A percentile compares a stretch with the other conserved stretches of the same genome.
Conservation (phyloP, 2,113 vertebrate species). For the Microcebus ravelobensis region DNA sequence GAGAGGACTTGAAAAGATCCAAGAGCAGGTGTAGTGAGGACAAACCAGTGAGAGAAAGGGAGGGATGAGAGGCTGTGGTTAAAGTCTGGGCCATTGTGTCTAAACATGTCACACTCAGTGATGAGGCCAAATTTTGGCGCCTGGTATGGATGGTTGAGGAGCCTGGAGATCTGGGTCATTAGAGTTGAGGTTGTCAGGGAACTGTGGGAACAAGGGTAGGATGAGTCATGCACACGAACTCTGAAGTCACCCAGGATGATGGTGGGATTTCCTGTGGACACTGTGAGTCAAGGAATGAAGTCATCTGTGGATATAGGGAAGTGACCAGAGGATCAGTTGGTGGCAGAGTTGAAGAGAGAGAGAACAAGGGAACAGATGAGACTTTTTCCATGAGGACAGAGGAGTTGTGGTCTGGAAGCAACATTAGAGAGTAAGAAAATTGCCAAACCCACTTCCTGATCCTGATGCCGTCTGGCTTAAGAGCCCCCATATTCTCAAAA, state of each 20-base stretch:
- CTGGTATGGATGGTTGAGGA: background rate
- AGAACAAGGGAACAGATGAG: background rate
- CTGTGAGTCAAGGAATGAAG: slow-evolving; percentile 51
- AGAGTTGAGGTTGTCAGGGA: slow-evolving; percentile 10
- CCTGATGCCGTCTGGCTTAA: background rate
- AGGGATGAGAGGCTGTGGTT: background rate
- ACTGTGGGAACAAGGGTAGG: background rate
- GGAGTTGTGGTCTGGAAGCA: background rate
- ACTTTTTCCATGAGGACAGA: slow-evolving; percentile 27
- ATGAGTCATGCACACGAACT: slow-evolving; percentile 46
- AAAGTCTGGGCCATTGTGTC: background rate
- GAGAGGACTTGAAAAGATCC: background rate
- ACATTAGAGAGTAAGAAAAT: background rate
- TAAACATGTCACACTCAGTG: background rate
- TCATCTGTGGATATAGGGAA: slow-evolving; percentile 2
- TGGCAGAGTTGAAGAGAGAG: background rate
- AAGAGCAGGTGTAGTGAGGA: background rate
- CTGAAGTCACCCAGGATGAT: slow-evolving; percentile 23
- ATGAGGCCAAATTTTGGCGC: background rate
- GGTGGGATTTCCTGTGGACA: background rate
- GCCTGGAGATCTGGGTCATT: background rate
- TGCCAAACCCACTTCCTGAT: slow-evolving; percentile 24
- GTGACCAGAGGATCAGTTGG: background rate
- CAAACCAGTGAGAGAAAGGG: background rate
- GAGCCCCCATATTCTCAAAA: background rate